Conservation (phyloP, 2,888 invertebrate genomes). For the Encarsia formosa region DNA sequence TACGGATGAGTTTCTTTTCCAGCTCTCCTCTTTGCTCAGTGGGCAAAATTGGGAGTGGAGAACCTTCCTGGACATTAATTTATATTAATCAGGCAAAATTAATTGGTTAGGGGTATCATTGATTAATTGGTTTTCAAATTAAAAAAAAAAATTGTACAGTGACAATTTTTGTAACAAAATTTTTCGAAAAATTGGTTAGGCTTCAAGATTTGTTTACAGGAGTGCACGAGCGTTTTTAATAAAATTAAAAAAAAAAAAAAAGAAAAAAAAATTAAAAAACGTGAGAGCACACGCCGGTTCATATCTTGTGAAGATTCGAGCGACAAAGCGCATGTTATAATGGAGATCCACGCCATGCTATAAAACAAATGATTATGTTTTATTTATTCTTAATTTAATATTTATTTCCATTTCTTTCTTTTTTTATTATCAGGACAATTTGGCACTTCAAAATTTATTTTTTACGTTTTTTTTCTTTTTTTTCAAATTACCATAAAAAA, state of each 20-base stretch:
- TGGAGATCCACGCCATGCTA: constrained; percentile 40
- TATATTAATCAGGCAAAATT: constrained; percentile 38
- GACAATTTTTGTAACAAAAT: constrained; percentile 51
- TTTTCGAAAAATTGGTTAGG: constrained; percentile 44
- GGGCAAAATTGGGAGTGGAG: constrained; percentile 68
- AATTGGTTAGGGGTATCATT: constrained; percentile 47
- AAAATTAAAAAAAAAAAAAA: no score
- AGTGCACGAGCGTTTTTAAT: constrained; percentile 36
- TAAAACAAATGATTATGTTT: constrained; percentile 26
- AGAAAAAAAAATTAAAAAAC: no score
- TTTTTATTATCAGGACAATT: constrained; percentile 30
- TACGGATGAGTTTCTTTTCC: constrained; percentile 60
- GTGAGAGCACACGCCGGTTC: constrained; percentile 46
- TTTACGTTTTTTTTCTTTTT: constrained; percentile 45
- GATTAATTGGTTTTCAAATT: constrained; percentile 43
- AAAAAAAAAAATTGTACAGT: constrained; percentile 41
- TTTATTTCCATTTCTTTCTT: constrained; percentile 13
- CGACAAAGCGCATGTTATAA: constrained; percentile 51
- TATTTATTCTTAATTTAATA: no score
- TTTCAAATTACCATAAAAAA: constrained; percentile 38
- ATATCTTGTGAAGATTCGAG: constrained; percentile 53
- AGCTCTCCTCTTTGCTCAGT: constrained; percentile 87
- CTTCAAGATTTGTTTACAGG: constrained; percentile 51
- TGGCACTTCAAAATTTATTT: constrained; percentile 50
- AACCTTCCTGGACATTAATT: constrained; percentile 44